These are phyloP conservation scores for Drosophila putrida DNA, from an alignment of 2,888 invertebrate genomes.

Conservation along the genomic window DNA sequence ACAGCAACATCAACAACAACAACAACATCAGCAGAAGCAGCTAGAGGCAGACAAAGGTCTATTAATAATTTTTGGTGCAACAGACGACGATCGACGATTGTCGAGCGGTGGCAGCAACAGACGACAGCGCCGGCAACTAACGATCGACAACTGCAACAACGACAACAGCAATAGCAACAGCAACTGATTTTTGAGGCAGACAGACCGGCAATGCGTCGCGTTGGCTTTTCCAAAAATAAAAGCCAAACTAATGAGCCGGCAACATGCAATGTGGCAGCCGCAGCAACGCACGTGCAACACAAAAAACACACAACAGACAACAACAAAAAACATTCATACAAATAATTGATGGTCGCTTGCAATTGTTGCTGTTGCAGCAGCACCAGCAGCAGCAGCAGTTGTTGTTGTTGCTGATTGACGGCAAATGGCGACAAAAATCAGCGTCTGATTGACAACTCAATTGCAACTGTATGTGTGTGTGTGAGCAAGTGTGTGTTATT, in stretches of 20 bases:
- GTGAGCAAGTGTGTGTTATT: constrained; percentile 5
- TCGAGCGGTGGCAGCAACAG: constrained; percentile 22
- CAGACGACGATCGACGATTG: constrained; percentile 58
- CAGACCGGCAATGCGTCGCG: constrained; percentile 78
- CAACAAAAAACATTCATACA: constrained; percentile 53
- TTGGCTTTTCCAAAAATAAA: constrained; percentile 82
- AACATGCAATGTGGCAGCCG: constrained; percentile 75
- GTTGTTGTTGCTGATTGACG: constrained; percentile 65
- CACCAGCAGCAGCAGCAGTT: constrained; percentile 17
- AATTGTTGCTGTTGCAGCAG: constrained; percentile 58
- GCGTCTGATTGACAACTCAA: constrained; percentile 81
- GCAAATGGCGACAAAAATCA: constrained; percentile 78
- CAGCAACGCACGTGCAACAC: constrained; percentile 72
- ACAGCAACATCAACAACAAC: constrained; percentile 41
- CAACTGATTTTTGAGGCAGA: constrained; percentile 61
- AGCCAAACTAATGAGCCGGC: constrained; percentile 81
- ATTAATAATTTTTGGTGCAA: constrained; percentile 76
- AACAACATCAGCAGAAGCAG: constrained; percentile 50
- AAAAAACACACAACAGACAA: constrained; percentile 18
- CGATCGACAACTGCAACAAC: constrained; percentile 48
- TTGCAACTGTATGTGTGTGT: constrained; percentile 48
- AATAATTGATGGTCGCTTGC: constrained; percentile 76
- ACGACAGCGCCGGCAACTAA: constrained; percentile 64
- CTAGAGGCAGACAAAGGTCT: constrained; percentile 75
- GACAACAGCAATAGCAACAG: constrained; percentile 57